Evolutionary conservation across 2,888 invertebrate species (phyloP).

Genomic region (Nowickia ferox): DNA sequence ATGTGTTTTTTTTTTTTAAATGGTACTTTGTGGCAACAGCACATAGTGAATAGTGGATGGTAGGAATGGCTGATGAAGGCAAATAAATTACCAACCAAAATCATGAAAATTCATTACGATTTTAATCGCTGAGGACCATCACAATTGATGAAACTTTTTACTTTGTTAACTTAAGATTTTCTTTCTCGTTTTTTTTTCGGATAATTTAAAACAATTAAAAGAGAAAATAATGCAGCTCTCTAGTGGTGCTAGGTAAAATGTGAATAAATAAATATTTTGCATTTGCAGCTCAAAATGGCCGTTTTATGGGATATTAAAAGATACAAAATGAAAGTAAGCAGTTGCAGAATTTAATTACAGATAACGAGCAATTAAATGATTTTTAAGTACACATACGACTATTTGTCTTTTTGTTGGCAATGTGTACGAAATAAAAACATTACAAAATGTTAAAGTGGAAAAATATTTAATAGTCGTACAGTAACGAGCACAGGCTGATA

Average conservation of each 20-base stretch:
- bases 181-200: not conserved
- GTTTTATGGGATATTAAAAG: not conserved
- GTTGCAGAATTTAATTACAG: not conserved
- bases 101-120: conserved; percentile 62
- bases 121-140: conserved; percentile 14
- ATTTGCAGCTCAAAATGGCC: not conserved
- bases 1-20: conserved; percentile 21
- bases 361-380: not conserved
- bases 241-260: not conserved
- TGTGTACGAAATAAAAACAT: not conserved
- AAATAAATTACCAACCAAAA: conserved; percentile 50
- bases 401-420: not conserved
- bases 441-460: not conserved
- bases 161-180: conserved; percentile 15
- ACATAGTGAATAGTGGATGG: not conserved
- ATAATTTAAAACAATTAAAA: not conserved
- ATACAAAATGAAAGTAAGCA: not conserved
- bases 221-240: not conserved
- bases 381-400: not conserved
- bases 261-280: not conserved
- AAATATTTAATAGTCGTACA: not conserved
- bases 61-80: conserved; percentile 14
- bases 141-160: not conserved
- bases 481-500: not conserved
- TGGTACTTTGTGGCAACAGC: conserved; percentile 24